Percentiles rank a stretch among this genome's conserved stretches.
These are phyloP conservation scores for Cephus nigrinus DNA, from an alignment of 2,888 invertebrate genomes.

Conservation along the genomic window DNA sequence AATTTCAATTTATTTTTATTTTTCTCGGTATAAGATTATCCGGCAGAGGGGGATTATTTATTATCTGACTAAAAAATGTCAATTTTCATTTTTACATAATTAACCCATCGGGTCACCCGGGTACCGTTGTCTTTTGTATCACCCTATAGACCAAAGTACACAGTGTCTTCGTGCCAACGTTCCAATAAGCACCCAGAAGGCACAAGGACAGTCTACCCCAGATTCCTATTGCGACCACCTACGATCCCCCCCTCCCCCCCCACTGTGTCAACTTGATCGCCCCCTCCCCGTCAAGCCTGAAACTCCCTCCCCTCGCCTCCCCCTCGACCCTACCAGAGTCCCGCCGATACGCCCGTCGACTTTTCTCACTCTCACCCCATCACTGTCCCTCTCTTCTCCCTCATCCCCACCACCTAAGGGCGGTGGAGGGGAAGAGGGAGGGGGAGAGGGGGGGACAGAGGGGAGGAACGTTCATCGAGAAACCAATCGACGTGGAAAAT, in stretches of 20 bases:
- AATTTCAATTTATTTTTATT: too few species aligned
- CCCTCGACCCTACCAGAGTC: background rate
- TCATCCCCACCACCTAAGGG: slow-evolving; percentile 13
- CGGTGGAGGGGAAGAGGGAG: background rate
- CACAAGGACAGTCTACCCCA: slow-evolving; percentile 64
- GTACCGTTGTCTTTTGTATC: slow-evolving; percentile 27
- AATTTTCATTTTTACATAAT: too few species aligned
- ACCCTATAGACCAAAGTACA: slow-evolving; percentile 50
- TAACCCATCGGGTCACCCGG: too few species aligned
- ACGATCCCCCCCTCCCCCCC: slow-evolving; percentile 29
- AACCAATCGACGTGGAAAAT: slow-evolving; percentile 56
- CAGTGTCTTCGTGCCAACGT: slow-evolving; percentile 62
- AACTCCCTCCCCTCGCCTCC: slow-evolving; percentile 4
- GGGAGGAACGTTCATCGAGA: too few species aligned
- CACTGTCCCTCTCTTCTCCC: slow-evolving; percentile 12
- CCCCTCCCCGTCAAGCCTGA: slow-evolving; percentile 5
- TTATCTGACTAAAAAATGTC: too few species aligned
- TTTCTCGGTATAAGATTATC: too few species aligned
- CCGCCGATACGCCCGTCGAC: too few species aligned
- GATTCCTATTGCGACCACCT: slow-evolving; percentile 62
- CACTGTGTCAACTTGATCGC: background rate
- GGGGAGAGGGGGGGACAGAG: too few species aligned
- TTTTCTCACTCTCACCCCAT: slow-evolving; percentile 10
- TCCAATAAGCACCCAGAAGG: slow-evolving; percentile 62
- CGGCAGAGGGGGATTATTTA: too few species aligned